Conservation (phyloP, 2,797 vertebrate genomes). For the Spheniscus humboldti region DNA sequence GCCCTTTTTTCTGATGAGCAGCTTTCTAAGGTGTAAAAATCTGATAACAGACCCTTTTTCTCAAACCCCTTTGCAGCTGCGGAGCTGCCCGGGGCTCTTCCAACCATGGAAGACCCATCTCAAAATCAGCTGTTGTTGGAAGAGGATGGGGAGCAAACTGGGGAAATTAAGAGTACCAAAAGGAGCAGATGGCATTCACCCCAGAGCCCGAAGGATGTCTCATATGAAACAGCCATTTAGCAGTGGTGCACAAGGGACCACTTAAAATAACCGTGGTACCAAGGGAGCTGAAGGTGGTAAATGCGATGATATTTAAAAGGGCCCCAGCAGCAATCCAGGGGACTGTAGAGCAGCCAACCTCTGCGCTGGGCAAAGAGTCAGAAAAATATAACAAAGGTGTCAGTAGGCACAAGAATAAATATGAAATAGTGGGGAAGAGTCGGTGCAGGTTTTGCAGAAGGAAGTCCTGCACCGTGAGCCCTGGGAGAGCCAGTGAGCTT, state of each 20-base stretch:
- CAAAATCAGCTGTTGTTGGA: accelerated
- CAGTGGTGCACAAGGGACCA: background rate
- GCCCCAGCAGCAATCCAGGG: background rate
- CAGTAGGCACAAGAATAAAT: background rate
- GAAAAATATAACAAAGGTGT: background rate
- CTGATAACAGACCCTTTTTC: background rate
- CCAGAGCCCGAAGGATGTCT: background rate
- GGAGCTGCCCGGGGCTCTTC: background rate
- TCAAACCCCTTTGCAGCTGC: background rate
- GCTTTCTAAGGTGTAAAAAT: background rate
- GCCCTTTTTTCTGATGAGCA: background rate
- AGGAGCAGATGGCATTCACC: background rate
- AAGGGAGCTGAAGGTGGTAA: background rate
- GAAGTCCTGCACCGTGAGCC: background rate
- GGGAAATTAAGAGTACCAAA: background rate
- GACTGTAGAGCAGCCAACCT: background rate
- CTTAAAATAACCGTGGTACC: background rate
- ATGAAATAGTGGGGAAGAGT: background rate
- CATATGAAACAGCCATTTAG: background rate
- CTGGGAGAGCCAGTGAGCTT: accelerated
- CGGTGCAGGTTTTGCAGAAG: background rate
- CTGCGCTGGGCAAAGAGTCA: background rate
- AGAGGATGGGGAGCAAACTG: background rate
- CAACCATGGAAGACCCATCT: background rate
- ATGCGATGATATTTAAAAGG: background rate